These are phyloP conservation scores for Rhineura floridana DNA, from an alignment of 2,113 vertebrate species.

Conservation along the genomic window DNA sequence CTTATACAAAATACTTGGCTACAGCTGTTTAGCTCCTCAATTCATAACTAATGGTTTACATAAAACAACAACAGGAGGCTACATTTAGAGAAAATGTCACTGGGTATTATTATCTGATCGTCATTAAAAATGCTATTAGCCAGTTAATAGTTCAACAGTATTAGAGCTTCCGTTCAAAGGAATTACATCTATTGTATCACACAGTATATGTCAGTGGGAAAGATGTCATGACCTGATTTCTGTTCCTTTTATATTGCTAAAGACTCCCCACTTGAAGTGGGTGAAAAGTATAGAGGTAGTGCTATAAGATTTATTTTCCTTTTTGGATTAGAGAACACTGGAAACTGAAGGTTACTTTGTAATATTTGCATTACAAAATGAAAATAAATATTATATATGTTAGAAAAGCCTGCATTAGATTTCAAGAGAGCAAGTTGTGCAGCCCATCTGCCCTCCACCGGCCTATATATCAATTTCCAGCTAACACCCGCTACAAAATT, in stretches of 20 bases:
- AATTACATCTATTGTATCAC: background rate
- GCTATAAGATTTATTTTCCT: background rate
- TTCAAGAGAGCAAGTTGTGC: background rate
- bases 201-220: background rate
- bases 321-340: background rate
- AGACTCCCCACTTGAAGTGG: background rate
- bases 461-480: background rate
- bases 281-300: background rate
- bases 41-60: constrained; percentile 21
- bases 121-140: constrained; percentile 38
- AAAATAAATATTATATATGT: background rate
- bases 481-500: background rate
- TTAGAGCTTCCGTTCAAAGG: constrained; percentile 15
- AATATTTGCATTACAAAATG: background rate
- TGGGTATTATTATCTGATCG: background rate
- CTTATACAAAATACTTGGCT: constrained; percentile 23
- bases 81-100: constrained; percentile 25
- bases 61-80: constrained; percentile 3
- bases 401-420: background rate
- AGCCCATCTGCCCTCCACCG: background rate
- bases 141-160: constrained; percentile 28
- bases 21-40: constrained; percentile 15
- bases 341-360: background rate
- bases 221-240: background rate
- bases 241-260: constrained; percentile 25